Evolutionary conservation across 64 coral and sea anemone genomes (phyloP).

Genomic region (Dendrophyllia cribrosa): DNA sequence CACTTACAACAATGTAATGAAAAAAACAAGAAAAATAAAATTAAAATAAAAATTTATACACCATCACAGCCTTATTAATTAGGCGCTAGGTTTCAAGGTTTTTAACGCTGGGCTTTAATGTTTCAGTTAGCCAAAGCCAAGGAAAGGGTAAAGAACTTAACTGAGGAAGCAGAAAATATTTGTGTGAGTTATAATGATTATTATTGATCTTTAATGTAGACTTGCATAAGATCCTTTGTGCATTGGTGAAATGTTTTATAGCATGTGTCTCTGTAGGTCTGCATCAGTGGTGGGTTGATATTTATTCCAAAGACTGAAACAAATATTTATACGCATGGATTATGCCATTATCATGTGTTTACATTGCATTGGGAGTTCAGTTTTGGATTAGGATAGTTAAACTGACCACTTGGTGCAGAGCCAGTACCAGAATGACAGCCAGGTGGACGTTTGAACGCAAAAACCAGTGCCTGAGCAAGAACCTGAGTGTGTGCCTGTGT

Average conservation of each 20-base stretch:
- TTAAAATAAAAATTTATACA: too few relatives aligned
- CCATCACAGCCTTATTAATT: too few relatives aligned
- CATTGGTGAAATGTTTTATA: too few relatives aligned
- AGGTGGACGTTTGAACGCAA: not conserved
- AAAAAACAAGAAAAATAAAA: too few relatives aligned
- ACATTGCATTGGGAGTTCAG: too few relatives aligned
- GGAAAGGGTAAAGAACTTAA: not conserved
- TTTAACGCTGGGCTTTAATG: too few relatives aligned
- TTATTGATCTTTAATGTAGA: not conserved
- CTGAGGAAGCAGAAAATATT: constrained; percentile 3
- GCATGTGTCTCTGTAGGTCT: not conserved
- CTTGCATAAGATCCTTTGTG: too few relatives aligned
- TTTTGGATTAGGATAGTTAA: not conserved
- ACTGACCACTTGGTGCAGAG: not conserved
- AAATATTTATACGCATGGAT: not conserved
- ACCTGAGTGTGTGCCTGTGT: constrained; percentile 15
- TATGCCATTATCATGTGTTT: not conserved
- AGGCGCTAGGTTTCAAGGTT: too few relatives aligned
- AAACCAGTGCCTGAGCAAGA: not conserved
- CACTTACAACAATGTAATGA: too few relatives aligned
- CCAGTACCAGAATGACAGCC: constrained; percentile 28
- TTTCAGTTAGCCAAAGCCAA: constrained; percentile 21
- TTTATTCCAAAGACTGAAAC: not conserved
- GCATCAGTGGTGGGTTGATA: constrained; percentile 6
- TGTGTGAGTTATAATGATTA: not conserved